Percentiles rank a stretch among this genome's conserved stretches.
These are phyloP conservation scores for Sarcoramphus papa DNA, from an alignment of 2,797 vertebrate genomes.

Conservation along the genomic window DNA sequence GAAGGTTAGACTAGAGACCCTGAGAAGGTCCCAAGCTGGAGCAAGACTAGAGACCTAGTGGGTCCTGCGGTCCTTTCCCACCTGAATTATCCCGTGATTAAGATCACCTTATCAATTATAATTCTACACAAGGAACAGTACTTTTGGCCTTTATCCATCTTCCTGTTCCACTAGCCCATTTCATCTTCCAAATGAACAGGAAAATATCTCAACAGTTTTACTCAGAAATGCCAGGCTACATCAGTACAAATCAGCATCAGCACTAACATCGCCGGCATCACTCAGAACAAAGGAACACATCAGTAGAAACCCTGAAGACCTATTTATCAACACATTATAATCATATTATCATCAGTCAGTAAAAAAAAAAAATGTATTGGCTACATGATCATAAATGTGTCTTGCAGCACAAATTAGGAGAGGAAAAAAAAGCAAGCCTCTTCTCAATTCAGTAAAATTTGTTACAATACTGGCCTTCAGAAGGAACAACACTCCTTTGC, in stretches of 20 bases:
- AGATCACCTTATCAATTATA: background rate
- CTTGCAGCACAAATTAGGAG: background rate
- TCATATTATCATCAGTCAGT: background rate
- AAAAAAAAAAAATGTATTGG: background rate
- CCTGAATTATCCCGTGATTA: background rate
- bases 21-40: background rate
- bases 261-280: background rate
- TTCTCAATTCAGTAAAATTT: background rate
- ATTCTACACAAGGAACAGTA: background rate
- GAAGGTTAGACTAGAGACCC: background rate
- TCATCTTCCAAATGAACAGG: background rate
- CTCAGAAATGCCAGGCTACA: background rate
- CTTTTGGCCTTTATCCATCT: background rate
- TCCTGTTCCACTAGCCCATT: background rate
- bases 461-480: background rate
- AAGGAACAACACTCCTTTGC: background rate
- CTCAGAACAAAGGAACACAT: background rate
- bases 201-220: background rate
- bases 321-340: background rate
- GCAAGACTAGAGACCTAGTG: background rate
- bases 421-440: background rate
- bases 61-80: background rate
- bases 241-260: background rate
- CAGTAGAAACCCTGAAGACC: background rate
- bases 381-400: background rate